These are phyloP conservation scores for Chlamydotis undulata DNA, from an alignment of 2,113 vertebrate genomes.

Conservation along the genomic window DNA sequence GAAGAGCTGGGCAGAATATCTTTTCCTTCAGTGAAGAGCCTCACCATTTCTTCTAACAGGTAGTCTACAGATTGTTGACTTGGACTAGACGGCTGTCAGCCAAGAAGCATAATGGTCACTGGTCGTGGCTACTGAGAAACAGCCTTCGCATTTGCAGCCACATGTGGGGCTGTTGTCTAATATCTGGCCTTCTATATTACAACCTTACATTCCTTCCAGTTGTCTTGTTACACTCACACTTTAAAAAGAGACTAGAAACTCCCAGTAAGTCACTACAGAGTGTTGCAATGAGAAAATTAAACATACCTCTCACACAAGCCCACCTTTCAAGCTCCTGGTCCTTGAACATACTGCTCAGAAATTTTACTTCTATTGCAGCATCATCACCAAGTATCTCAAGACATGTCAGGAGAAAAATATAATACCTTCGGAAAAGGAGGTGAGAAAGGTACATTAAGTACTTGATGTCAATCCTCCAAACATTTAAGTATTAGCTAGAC, in stretches of 20 bases:
- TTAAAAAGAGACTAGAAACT: not conserved
- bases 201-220: not conserved
- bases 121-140: not conserved
- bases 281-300: not conserved
- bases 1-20: not conserved
- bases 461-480: not conserved
- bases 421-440: not conserved
- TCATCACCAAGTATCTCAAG: not conserved
- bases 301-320: not conserved
- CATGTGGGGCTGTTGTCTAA: fast-evolving
- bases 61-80: not conserved
- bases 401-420: not conserved
- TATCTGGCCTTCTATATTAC: not conserved
- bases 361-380: not conserved
- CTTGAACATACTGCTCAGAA: not conserved
- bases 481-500: not conserved
- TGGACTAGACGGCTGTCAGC: not conserved
- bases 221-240: not conserved
- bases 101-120: not conserved
- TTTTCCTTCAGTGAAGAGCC: not conserved
- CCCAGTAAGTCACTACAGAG: not conserved
- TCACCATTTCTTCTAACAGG: not conserved
- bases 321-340: not conserved
- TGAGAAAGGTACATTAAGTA: not conserved
- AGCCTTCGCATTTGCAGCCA: not conserved